A percentile compares a stretch with the other conserved stretches of the same genome.
phyloP scores from a whole-genome alignment of 30 jellyfish, hydroid and myxozoan species.

The Cassiopea xamachana region DNA sequence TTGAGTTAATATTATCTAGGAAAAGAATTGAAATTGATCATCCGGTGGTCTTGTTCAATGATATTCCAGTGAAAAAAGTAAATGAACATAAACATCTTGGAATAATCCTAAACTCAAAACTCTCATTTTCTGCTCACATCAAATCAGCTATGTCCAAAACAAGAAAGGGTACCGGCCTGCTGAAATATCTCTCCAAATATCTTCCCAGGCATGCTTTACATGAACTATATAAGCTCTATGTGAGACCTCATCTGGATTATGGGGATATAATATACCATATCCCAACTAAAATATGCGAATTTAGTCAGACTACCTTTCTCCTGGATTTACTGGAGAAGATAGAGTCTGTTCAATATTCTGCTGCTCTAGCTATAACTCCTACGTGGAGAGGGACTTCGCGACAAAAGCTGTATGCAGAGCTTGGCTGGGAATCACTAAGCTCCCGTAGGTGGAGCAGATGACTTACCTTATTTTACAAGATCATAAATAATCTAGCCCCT shows the following conservation, averaged over 20 bases:
- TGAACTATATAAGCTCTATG: conserved; percentile 42
- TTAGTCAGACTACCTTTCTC: conserved; percentile 12
- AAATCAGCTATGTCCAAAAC: conserved; percentile 57
- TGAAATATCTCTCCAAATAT: conserved; percentile 32
- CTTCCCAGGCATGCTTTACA: conserved; percentile 41
- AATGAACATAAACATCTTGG: conserved; percentile 70
- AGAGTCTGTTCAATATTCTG: conserved; percentile 35
- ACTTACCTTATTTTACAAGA: conserved; percentile 41
- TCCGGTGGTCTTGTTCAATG: conserved; percentile 61
- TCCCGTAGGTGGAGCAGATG: conserved; percentile 43
- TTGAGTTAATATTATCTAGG: conserved; percentile 55
- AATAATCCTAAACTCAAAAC: conserved; percentile 57
- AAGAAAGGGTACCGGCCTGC: conserved; percentile 41
- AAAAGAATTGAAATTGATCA: conserved; percentile 45
- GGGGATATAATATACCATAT: conserved; percentile 28
- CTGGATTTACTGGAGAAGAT: conserved; percentile 27
- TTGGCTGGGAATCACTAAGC: conserved; percentile 66
- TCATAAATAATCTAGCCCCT: conserved; percentile 54
- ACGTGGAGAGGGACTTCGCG: conserved; percentile 68
- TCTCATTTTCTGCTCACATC: conserved; percentile 52
- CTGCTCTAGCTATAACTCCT: conserved; percentile 58
- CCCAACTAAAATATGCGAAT: conserved; percentile 42
- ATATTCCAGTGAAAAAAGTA: conserved; percentile 45
- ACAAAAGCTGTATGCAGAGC: conserved; percentile 56
- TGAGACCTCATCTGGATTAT: conserved; percentile 46